Conservation (phyloP, 2,888 invertebrate genomes). For the Acleris cristana region DNA sequence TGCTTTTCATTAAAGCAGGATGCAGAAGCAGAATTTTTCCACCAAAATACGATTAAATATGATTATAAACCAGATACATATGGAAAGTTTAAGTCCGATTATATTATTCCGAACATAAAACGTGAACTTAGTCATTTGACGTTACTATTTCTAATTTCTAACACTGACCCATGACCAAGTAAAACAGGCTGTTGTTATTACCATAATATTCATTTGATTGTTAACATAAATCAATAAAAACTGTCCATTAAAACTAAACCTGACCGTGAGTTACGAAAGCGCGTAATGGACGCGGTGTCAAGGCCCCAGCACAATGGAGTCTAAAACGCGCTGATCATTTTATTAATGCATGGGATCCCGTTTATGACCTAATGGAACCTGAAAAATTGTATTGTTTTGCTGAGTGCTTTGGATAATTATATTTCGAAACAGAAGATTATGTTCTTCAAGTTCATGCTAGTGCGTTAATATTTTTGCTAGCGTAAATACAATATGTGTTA, state of each 20-base stretch:
- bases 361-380: slow-evolving; percentile 36
- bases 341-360: slow-evolving; percentile 38
- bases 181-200: too few relatives aligned
- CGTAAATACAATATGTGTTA: not conserved
- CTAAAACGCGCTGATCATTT: slow-evolving; percentile 44
- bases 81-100: too few relatives aligned
- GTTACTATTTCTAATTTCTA: too few relatives aligned
- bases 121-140: too few relatives aligned
- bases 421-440: slow-evolving; percentile 25
- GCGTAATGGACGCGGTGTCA: slow-evolving; percentile 64
- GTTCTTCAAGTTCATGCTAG: not conserved
- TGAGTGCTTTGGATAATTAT: slow-evolving; percentile 29
- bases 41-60: too few relatives aligned
- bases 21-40: too few relatives aligned
- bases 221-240: slow-evolving; percentile 36
- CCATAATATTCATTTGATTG: too few relatives aligned
- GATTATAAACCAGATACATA: too few relatives aligned
- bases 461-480: not conserved
- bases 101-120: too few relatives aligned
- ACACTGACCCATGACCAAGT: too few relatives aligned
- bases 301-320: slow-evolving; percentile 51
- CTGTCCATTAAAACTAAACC: slow-evolving; percentile 48
- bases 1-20: too few relatives aligned
- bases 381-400: slow-evolving; percentile 34
- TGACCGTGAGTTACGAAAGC: slow-evolving; percentile 71